These are phyloP conservation scores for Puffinus mauretanicus DNA, from an alignment of 2,113 vertebrate genomes.

Conservation along the genomic window DNA sequence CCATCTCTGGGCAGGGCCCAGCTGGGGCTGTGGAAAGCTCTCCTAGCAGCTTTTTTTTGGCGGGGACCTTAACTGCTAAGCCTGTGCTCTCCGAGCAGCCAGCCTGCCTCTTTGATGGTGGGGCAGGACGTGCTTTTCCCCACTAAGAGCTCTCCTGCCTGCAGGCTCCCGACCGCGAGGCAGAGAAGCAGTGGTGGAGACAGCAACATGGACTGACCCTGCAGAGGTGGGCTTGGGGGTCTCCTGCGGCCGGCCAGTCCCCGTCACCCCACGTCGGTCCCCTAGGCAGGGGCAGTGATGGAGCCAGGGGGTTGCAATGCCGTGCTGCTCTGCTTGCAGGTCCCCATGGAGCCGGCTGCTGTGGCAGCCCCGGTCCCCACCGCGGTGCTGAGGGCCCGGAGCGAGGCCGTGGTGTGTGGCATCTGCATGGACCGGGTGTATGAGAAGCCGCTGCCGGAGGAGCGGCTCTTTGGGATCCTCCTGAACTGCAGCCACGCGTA, in stretches of 20 bases:
- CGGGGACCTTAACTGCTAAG: neutral
- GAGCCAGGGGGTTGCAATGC: neutral
- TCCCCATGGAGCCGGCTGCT: rapidly evolving
- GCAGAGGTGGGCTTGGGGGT: neutral
- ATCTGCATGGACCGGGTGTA: conserved; percentile 94
- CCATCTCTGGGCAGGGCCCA: neutral
- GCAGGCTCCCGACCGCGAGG: neutral
- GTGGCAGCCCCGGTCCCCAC: rapidly evolving
- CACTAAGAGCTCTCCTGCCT: neutral
- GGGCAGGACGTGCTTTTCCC: neutral
- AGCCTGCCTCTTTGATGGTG: neutral
- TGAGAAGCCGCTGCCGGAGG: conserved; percentile 70
- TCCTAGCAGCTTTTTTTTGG: neutral
- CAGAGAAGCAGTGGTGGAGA: neutral
- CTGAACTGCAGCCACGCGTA: conserved; percentile 85
- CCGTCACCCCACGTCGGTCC: rapidly evolving
- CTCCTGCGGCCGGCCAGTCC: rapidly evolving
- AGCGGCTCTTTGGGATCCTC: conserved; percentile 83
- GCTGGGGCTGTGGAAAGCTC: neutral
- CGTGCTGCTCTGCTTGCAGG: neutral
- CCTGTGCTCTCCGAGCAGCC: neutral
- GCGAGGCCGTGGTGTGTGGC: conserved; percentile 80
- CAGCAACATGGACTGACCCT: rapidly evolving
- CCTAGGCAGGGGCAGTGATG: rapidly evolving
- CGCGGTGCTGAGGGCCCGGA: conserved; percentile 33